Evolutionary conservation across 2,888 invertebrate genomes (phyloP), one percentile per base, ranked within the genome.

Genomic region (Sarcophaga caerulescens): DNA sequence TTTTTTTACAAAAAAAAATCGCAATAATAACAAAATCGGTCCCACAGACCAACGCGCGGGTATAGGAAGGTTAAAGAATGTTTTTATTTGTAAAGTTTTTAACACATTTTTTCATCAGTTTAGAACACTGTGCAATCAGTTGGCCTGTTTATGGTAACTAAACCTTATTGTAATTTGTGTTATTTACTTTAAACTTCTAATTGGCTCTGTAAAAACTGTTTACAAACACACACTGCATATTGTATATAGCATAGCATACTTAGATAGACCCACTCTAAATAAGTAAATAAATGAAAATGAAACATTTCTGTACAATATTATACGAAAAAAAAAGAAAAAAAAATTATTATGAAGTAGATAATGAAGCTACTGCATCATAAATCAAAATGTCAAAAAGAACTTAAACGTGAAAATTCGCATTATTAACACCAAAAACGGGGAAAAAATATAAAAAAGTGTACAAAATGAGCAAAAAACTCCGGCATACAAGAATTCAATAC

Each of bases 281-380:
- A 52, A 52, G 10, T 52, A 52, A 14, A 14, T 47, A 47, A 14
- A 14, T 1, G n/a, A 47, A 35, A 11, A 52, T 52, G 17, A 52
- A 52, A 52, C 17, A 52, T 52, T 52, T 52, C 10, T 52, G 52
- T 52, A 14, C 14, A 14, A 14, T 47, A 11, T 14, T 14, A 14
- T 14, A 52, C 17, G 17, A 52, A 52, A 14, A 52, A 52, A 12
- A 47, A 47, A n/a, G n/a, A n/a, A 11, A 47, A 47, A 65, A 78
- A 81, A 86, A 84, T 68, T 84, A 86, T 84, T 87, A 85, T 87
- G 85, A 85, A 88, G 87, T 86, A 86, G 88, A 87, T 88, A 88
- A 88, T 88, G 87, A 88, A 88, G 88, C 88, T 84, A 77, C 84
- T 81, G 81, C 85, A 88, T 86, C 88, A 88, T 88, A 88, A 88